Base-by-base conservation (phyloP, 2,113 vertebrate genomes). In the Sander vitreus region DNA sequence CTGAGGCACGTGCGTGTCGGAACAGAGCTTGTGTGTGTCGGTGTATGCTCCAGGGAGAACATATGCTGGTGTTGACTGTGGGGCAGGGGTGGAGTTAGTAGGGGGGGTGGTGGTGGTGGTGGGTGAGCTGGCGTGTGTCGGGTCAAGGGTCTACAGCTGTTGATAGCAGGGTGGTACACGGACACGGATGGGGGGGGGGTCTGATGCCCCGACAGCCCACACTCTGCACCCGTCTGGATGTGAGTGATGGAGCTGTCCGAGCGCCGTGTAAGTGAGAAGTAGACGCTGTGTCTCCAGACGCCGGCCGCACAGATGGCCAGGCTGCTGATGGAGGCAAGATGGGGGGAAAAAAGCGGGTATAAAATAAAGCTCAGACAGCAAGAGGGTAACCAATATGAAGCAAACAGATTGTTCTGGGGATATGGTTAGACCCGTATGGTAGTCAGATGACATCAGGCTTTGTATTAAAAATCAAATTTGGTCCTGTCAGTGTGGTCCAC, bases 111-210 rank as follows among this genome's bases (percentile, higher is more conserved):
- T n/a, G 83, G 25, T 25, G n/a, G 45, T 70, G 54, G 19, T 51
- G 77, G 80, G 87, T 82, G 89, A 87, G 81, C 83, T 90, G 90
- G 93, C 91, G 91, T 93, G 89, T 91, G 93, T 86, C 86, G 76
- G 89, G 89, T 95, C 93, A 81, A 78, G 51, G 91, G 91, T 93
- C 91, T 92, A 54, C 93, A 95, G 94, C 92, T 91, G 92, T 88
- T 87, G 85, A 88, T 88, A 86, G 89, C 82, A 76, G 78, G 78
- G 84, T 86, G 91, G 77, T 82, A 90, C 83, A 55, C 70, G 80
- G 84, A 86, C 74, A 53, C n/a, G n/a, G n/a, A n/a, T n/a, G n/a
- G n/a, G n/a, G n/a, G 78, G 80, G 88, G 72, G 76, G 51, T 69
- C 69, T 73, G 66, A 79, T 60, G 73, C 66, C 74, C 19, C 47